Evolutionary conservation across 1,140 invertebrate species (phyloP).

Genomic region (Prorops nasuta): DNA sequence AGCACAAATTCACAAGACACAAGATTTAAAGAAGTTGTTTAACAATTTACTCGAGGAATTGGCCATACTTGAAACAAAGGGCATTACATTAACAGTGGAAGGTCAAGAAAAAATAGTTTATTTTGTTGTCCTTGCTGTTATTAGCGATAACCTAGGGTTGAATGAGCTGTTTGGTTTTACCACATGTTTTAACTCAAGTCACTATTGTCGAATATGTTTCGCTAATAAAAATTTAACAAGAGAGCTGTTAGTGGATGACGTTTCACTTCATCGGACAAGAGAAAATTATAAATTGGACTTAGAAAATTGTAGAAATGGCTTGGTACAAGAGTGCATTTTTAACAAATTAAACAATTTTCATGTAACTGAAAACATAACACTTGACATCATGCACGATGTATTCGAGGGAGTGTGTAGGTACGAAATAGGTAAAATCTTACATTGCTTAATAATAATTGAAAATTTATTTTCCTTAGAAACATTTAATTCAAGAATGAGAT

Average conservation of each 20-base stretch:
- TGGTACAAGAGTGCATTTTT: background rate
- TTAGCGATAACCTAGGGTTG: slow-evolving; percentile 12
- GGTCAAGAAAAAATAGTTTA: background rate
- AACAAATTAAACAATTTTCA: slow-evolving; percentile 3
- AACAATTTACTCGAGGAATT: slow-evolving; percentile 11
- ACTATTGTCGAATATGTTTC: slow-evolving; percentile 9
- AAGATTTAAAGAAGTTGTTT: slow-evolving; percentile 12
- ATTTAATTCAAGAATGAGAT: slow-evolving; percentile 5
- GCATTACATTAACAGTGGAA: slow-evolving; percentile 10
- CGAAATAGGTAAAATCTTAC: background rate
- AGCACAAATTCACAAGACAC: slow-evolving; percentile 9
- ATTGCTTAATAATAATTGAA: slow-evolving; percentile 8
- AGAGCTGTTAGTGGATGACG: background rate
- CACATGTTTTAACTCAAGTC: slow-evolving; percentile 8
- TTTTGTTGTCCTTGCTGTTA: slow-evolving; percentile 8
- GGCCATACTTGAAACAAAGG: slow-evolving; percentile 9
- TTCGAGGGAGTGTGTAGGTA: slow-evolving; percentile 7
- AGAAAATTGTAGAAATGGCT: background rate
- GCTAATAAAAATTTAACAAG: slow-evolving; percentile 1
- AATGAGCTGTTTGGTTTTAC: slow-evolving; percentile 10
- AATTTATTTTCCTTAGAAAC: slow-evolving; percentile 8
- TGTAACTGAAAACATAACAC: slow-evolving; percentile 2
- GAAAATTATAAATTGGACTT: background rate
- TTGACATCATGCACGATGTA: slow-evolving; percentile 15
- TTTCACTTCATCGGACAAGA: slow-evolving; percentile 6